These are phyloP conservation scores for Apamea epomidion DNA, from an alignment of 2,888 invertebrate genomes.

Conservation along the genomic window DNA sequence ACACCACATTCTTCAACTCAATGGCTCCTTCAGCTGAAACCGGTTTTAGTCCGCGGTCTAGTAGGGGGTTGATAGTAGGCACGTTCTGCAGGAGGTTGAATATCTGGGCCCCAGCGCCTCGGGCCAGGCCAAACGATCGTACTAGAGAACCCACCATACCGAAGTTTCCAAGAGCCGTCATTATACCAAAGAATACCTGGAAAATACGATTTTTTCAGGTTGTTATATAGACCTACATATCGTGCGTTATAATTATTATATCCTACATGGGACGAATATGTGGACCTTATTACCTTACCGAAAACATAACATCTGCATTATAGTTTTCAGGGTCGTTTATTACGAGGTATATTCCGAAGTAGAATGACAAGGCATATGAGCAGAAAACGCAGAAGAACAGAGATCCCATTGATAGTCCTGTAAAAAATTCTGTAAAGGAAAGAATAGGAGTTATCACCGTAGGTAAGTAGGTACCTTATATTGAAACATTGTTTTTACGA, in stretches of 20 bases:
- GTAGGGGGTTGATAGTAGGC: conserved; percentile 93
- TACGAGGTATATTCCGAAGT: conserved; percentile 93
- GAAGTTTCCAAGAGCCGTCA: conserved; percentile 72
- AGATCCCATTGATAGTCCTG: conserved; percentile 92
- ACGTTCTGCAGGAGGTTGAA: conserved; percentile 93
- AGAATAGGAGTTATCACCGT: not conserved
- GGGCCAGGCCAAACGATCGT: conserved; percentile 93
- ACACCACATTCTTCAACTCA: conserved; percentile 92
- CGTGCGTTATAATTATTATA: not conserved
- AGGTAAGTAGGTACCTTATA: not conserved
- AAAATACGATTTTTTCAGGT: conserved; percentile 26
- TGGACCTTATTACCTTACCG: conserved; percentile 83
- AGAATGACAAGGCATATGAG: conserved; percentile 94
- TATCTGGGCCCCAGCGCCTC: conserved; percentile 94
- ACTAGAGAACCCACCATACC: conserved; percentile 80
- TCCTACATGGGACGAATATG: not conserved
- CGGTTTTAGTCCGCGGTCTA: conserved; percentile 90
- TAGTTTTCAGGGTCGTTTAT: conserved; percentile 91
- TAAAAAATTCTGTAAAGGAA: conserved; percentile 86
- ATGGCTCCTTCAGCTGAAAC: conserved; percentile 91
- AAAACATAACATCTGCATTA: conserved; percentile 92
- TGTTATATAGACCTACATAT: not conserved
- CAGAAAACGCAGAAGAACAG: conserved; percentile 94
- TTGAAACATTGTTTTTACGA: not conserved
- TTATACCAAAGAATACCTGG: conserved; percentile 90